A percentile compares a stretch with the other conserved stretches of the same genome.
Conservation (phyloP, 2,888 invertebrate species). For the Ennomos erosarius region DNA sequence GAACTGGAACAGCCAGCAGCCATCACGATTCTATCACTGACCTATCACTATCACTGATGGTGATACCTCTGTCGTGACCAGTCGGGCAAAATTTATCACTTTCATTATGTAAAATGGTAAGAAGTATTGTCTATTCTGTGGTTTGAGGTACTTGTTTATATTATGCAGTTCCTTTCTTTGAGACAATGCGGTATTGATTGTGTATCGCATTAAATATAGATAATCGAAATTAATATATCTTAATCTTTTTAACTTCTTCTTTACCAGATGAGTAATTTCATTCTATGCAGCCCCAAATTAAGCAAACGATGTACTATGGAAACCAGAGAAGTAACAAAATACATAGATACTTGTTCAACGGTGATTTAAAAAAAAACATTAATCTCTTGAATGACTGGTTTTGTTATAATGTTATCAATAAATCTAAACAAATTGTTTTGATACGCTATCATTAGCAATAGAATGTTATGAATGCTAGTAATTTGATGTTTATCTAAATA, state of each 20-base stretch:
- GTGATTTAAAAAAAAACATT: no score
- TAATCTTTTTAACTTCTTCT: no score
- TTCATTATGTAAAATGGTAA: conserved; percentile 63
- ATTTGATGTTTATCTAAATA: conserved; percentile 15
- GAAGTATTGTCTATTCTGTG: conserved; percentile 11
- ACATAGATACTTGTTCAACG: no score
- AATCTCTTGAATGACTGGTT: background rate
- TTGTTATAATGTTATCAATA: background rate
- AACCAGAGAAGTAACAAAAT: no score
- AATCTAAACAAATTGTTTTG: background rate
- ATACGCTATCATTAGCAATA: conserved; percentile 9
- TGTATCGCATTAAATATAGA: no score
- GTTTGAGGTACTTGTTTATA: no score
- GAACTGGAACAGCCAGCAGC: conserved; percentile 47
- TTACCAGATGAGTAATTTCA: no score
- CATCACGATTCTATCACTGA: conserved; percentile 47
- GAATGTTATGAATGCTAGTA: conserved; percentile 4
- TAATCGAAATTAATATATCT: no score
- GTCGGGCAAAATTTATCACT: conserved; percentile 66
- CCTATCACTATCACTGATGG: conserved; percentile 28
- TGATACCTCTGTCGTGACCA: conserved; percentile 59
- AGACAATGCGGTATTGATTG: no score
- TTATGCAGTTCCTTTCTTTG: no score
- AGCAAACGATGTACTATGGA: no score
- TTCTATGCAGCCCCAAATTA: no score